phyloP scores from a whole-genome alignment of 2,113 vertebrate species.

The Lophotis ruficrista region DNA sequence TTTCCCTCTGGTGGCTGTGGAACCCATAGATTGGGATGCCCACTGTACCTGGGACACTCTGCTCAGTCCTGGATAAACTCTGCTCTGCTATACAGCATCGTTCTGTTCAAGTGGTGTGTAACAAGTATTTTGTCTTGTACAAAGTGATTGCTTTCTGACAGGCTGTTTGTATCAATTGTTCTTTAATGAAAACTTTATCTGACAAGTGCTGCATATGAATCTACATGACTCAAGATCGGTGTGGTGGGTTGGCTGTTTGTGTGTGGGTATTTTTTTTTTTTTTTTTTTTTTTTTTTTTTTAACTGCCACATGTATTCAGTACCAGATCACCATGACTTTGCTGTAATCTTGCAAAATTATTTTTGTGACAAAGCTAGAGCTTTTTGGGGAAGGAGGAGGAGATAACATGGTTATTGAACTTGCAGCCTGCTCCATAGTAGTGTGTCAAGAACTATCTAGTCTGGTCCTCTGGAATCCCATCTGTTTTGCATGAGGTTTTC shows the following conservation, averaged over 20 bases:
- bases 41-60: background rate
- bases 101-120: background rate
- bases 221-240: background rate
- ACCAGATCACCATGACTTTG: background rate
- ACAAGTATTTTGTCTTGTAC: background rate
- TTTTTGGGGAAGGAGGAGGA: background rate
- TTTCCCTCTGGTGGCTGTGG: background rate
- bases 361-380: background rate
- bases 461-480: background rate
- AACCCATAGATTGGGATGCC: background rate
- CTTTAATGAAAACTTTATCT: background rate
- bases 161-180: background rate
- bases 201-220: background rate
- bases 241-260: background rate
- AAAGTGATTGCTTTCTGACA: background rate
- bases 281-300: background rate
- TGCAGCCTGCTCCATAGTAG: background rate
- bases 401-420: background rate
- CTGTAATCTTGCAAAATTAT: background rate
- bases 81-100: background rate
- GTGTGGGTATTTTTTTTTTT: too few species aligned
- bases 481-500: background rate
- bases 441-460: background rate
- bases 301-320: fast-evolving
- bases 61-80: background rate